phyloP scores from a whole-genome alignment of 2,888 invertebrate genomes.

The Eupithecia subfuscata region DNA sequence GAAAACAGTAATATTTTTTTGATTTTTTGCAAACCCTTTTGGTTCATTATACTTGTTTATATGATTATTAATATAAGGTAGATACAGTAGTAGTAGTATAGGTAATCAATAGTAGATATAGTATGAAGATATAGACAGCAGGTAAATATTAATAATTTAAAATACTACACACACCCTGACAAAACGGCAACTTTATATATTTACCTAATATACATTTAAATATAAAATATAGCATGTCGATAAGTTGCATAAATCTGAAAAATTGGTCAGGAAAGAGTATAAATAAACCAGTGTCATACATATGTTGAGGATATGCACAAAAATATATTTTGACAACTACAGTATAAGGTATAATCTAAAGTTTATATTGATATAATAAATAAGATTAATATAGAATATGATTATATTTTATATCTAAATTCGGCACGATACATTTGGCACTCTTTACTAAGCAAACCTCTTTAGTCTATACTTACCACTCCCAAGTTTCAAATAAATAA shows the following conservation, averaged over 20 bases:
- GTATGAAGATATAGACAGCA: neutral
- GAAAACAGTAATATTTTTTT: conserved; percentile 27
- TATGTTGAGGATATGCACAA: conserved; percentile 51
- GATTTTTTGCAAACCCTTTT: neutral
- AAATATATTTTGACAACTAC: conserved; percentile 60
- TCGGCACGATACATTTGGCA: conserved; percentile 41
- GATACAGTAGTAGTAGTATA: neutral
- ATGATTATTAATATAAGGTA: conserved; percentile 4
- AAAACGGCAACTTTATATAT: conserved; percentile 51
- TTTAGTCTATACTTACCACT: conserved; percentile 44
- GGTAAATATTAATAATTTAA: conserved; percentile 30
- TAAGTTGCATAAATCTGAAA: conserved; percentile 29
- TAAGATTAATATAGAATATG: conserved; percentile 29
- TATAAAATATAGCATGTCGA: conserved; percentile 35
- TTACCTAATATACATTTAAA: conserved; percentile 24
- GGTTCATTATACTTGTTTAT: neutral
- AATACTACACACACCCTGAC: conserved; percentile 59
- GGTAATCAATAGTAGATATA: neutral
- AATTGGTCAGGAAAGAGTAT: conserved; percentile 51
- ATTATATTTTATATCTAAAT: conserved; percentile 39
- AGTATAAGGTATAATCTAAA: conserved; percentile 56
- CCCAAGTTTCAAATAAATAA: conserved; percentile 51
- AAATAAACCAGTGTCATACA: conserved; percentile 17
- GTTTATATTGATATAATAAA: conserved; percentile 42
- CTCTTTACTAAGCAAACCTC: conserved; percentile 50